Base-by-base conservation (phyloP, 1,140 invertebrate species). In the Panonychus citri region DNA sequence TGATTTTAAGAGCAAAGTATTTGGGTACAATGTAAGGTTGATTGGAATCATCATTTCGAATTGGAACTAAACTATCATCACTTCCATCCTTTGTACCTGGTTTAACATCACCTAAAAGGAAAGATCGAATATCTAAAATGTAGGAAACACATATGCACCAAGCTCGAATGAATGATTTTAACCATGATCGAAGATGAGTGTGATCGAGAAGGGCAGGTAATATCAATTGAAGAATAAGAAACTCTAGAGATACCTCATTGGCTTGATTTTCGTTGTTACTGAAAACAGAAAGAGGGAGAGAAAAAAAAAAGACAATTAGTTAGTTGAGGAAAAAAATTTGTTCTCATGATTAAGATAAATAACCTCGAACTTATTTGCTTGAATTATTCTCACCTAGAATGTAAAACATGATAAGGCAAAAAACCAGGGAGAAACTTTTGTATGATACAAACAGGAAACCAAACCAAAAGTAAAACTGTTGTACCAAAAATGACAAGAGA, bases 401-500 rank as follows among this genome's bases (percentile, higher is more conserved):
- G 75, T 73, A 30, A 81, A 1, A 97, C 80, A 40, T 87, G 83
- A 66, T 96, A 98, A 0, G 94, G 94, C 60, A 98, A 71, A 70
- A 96, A 94, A 19, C 77, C 79, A 0, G 89, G 88, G 67, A 82
- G 78, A 0, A 81, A 65, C 61, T 78, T 77, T 63, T 85, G 79
- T n/a, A 97, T 76, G 1, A 95, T 79, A 46, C 82, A 73, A 3
- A 95, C 81, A 0, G 94, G 94, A 43, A 96, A 66, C 85, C 89
- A 97, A 19, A 98, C 73, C 83, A 96, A 93, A 1, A 98, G 74
- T 1, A 98, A 71, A 19, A 97, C 90, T 3, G 83, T 87, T 5
- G 85, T 91, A 17, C 93, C 91, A 73, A 97, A 97, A 59, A 97
- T 85, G 60, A 95, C 82, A 39, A 88, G 82, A 0, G 91, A 97